Conservation (phyloP, 2,888 invertebrate species). For the Ennomos fuscantarius region DNA sequence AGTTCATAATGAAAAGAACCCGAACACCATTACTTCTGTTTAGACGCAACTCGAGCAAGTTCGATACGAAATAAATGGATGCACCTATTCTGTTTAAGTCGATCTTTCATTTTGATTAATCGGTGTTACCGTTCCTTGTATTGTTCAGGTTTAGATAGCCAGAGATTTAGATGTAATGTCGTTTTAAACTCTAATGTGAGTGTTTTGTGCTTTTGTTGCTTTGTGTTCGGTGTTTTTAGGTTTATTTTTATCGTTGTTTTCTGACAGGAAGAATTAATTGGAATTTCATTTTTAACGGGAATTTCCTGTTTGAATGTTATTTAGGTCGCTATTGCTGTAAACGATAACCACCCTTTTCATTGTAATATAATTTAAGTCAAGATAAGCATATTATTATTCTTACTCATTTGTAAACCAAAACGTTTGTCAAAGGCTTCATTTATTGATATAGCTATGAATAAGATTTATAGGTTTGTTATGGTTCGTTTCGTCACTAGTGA, state of each 20-base stretch:
- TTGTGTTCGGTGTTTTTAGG: conserved; percentile 24
- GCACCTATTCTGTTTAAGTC: conserved; percentile 71
- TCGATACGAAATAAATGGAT: conserved; percentile 70
- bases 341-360: too few relatives aligned
- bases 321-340: too few relatives aligned
- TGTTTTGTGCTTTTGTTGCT: conserved; percentile 30
- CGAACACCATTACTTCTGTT: conserved; percentile 54
- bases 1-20: conserved; percentile 70
- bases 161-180: conserved; percentile 76
- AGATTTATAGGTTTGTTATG: too few relatives aligned
- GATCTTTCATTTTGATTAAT: conserved; percentile 80
- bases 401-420: too few relatives aligned
- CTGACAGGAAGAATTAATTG: conserved; percentile 25
- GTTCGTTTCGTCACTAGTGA: too few relatives aligned
- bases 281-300: conserved; percentile 16
- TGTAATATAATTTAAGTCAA: too few relatives aligned
- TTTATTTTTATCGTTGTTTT: conserved; percentile 36
- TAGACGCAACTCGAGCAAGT: conserved; percentile 48
- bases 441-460: too few relatives aligned
- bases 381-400: too few relatives aligned
- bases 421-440: too few relatives aligned
- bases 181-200: conserved; percentile 55
- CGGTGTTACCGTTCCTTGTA: conserved; percentile 59
- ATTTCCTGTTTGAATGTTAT: conserved; percentile 3
- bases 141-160: conserved; percentile 53